Base-by-base conservation (phyloP, 1,140 invertebrate genomes). In the Drosophila obscura region DNA sequence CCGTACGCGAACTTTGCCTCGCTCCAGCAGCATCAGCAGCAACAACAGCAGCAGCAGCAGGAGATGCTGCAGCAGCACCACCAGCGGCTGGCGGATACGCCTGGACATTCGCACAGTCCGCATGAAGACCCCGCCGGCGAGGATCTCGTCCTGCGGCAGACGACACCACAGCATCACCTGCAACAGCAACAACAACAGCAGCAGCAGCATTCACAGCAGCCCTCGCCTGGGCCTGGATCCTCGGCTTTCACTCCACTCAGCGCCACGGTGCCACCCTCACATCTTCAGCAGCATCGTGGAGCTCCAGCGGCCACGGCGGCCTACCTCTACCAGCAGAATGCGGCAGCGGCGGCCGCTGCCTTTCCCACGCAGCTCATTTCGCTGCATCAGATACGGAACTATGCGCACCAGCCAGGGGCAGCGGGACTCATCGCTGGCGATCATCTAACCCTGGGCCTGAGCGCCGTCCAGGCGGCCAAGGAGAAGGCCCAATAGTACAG, bases 351-450 rank as follows among this genome's bases (percentile, higher is more conserved):
- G 72, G 80, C 91, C 68, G 87, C 90, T 4, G 72, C 72, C 64
- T 98, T 98, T 92, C 97, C 97, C 51, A 98, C 98, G 92, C 97
- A 98, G 92, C 94, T 99, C 80, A 98, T 99, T 85, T 98, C 97
- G 71, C 94, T 99, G 57, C 97, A 99, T 93, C 97, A 99, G 93
- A 99, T 99, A 83, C 95, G 98, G 84, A 99, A 98, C 92, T 99
- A 98, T 93, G 97, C 97, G 67, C 97, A 98, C 92, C 97, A 98
- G 91, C 97, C 97, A 5, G 83, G 90, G 16, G 79, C 92, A 92
- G 63, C 92, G 92, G 94, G 93, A 5, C 75, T 91, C 26, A 74
- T 92, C 49, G 68, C 88, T 39, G 65, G 89, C 71, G 91, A 92
- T 76, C 91, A 92, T 74, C 66, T 92, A 16, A 67, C 89, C 9